Evolutionary conservation across 1,140 invertebrate genomes (phyloP), one percentile per base, ranked within the genome.

Genomic region (Lucilia cuprina): DNA sequence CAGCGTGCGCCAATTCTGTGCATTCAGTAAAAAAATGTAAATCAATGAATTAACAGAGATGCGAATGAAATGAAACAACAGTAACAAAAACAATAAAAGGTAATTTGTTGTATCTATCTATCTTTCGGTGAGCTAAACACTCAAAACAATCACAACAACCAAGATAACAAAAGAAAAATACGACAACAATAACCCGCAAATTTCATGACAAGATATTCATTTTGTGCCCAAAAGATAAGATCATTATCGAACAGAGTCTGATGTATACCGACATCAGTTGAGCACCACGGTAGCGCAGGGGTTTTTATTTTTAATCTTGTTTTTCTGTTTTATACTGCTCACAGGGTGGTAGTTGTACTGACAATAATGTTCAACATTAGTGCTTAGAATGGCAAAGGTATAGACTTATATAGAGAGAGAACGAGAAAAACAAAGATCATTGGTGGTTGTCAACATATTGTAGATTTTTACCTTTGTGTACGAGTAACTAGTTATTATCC

Each of bases 361-460:
- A 17, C 17, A 13, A n/a, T 14, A 41, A 55, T 55, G 17, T 30
- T 30, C 3, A 3, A 3, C 17, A 55, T 55, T 55, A 13, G 7
- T 41, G 41, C 2, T 41, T 41, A 10, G 41, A 41, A 41, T 41
- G 7, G 41, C 25, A 30, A 30, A 30, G 25, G 3, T 41, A 41
- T 10, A 41, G 41, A 41, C 41, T 41, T 0, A 41, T 2, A 41
- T 41, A 41, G 41, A 41, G 2, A 41, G 55, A 60, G 55, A 60
- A 17, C 7, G 14, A 34, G 74, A 35, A n/a, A 47, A 14, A 47
- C 14, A 74, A 9, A 25, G 34, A 47, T 78, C n/a, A 21, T 50
- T 49, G 77, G 41, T 80, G 77, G 41, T 80, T 80, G 77, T 49
- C 77, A 77, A 50, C 41, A 25, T 41, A 12, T 55, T 55, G 50